These are phyloP conservation scores for Galagoides demidoff DNA, from an alignment of 2,797 vertebrate species.

Conservation along the genomic window DNA sequence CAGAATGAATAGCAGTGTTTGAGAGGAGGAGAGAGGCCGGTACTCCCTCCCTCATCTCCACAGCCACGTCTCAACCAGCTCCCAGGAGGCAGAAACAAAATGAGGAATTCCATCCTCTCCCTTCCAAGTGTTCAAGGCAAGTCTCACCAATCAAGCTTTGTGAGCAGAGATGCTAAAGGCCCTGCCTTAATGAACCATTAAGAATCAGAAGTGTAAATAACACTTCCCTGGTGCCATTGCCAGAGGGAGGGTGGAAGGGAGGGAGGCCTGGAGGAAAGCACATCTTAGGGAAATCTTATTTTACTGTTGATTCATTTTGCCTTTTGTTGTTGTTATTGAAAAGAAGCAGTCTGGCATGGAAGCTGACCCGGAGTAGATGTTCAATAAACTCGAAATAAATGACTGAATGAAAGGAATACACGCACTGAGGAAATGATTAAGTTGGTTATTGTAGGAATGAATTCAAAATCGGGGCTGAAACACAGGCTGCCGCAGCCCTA, in stretches of 20 bases:
- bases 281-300: slow-evolving; percentile 25
- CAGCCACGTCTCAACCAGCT: background rate
- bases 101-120: background rate
- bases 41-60: fast-evolving
- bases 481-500: background rate
- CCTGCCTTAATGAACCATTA: slow-evolving; percentile 42
- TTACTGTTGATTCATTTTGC: slow-evolving; percentile 23
- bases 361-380: slow-evolving; percentile 17
- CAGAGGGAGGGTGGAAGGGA: background rate
- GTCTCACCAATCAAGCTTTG: background rate
- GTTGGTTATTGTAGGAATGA: background rate
- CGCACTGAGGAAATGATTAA: background rate
- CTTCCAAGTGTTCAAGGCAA: background rate
- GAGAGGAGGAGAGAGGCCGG: background rate
- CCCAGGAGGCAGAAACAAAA: background rate
- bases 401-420: background rate
- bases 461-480: background rate
- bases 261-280: background rate
- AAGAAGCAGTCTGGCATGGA: background rate
- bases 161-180: slow-evolving; percentile 39
- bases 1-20: background rate
- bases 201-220: background rate
- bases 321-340: background rate
- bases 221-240: background rate
- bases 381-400: background rate